Conservation (phyloP, 2,888 invertebrate species). For the Oxytorus armatus region DNA sequence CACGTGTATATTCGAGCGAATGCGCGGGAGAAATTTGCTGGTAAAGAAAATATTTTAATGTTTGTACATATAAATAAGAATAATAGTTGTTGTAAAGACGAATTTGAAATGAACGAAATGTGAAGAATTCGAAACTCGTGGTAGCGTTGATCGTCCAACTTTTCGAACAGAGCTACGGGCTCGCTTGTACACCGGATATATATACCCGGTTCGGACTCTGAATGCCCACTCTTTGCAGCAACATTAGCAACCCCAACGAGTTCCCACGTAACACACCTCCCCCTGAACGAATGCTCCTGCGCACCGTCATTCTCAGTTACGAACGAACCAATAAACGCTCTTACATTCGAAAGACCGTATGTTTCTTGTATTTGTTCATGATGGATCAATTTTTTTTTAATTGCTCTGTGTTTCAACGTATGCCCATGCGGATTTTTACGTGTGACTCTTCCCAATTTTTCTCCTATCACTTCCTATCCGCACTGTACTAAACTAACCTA, state of each 20-base stretch:
- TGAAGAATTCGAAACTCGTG: neutral
- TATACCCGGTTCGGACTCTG: slow-evolving; percentile 23
- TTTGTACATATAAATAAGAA: too few species aligned
- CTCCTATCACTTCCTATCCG: too few species aligned
- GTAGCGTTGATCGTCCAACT: slow-evolving; percentile 10
- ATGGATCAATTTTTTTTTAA: too few species aligned
- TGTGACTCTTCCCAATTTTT: too few species aligned
- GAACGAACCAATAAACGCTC: slow-evolving; percentile 37
- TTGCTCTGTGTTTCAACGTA: too few species aligned
- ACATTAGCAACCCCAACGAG: slow-evolving; percentile 5
- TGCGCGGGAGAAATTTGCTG: too few species aligned
- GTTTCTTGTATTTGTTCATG: neutral
- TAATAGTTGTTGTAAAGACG: too few species aligned
- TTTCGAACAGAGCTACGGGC: neutral
- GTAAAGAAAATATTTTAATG: too few species aligned
- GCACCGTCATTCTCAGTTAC: slow-evolving; percentile 20
- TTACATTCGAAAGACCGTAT: neutral
- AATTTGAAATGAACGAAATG: too few species aligned
- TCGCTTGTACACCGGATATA: slow-evolving; percentile 32
- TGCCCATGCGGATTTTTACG: too few species aligned
- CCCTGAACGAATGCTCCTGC: slow-evolving; percentile 11
- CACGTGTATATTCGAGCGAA: too few species aligned
- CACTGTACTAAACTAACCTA: too few species aligned
- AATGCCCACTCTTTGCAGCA: slow-evolving; percentile 23
- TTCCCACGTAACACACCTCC: neutral